Evolutionary conservation across 1,140 invertebrate species (phyloP).

Genomic region (Belonocnema kinseyi): DNA sequence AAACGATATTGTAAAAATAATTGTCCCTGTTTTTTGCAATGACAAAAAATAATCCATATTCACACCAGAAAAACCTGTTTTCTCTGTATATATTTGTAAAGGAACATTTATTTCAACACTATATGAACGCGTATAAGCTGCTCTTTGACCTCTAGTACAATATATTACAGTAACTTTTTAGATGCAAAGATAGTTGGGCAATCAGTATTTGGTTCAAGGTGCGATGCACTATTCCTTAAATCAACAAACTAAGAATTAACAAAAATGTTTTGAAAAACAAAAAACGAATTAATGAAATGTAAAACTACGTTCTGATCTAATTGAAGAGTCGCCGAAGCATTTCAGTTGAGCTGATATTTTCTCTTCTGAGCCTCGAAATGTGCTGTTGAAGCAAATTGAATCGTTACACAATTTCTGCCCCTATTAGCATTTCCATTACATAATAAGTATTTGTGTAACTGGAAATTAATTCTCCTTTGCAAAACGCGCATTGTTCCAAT

Average conservation of each 20-base stretch:
- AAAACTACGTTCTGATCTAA: too few species aligned
- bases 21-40: neutral
- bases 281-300: neutral
- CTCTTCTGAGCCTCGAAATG: neutral
- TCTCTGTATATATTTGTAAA: neutral
- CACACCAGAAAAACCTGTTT: neutral
- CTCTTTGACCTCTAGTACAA: slow-evolving; percentile 1
- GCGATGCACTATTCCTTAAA: neutral
- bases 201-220: slow-evolving; percentile 15
- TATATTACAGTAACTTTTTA: slow-evolving; percentile 6
- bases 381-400: slow-evolving; percentile 4
- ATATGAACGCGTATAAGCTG: neutral
- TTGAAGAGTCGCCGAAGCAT: neutral
- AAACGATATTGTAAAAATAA: too few species aligned
- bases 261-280: neutral
- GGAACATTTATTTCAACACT: slow-evolving; percentile 2
- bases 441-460: slow-evolving; percentile 9
- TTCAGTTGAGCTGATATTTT: neutral
- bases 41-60: neutral
- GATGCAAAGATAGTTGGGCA: slow-evolving; percentile 23
- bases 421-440: slow-evolving; percentile 12
- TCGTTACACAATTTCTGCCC: slow-evolving; percentile 14
- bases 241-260: neutral
- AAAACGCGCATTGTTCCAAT: neutral
- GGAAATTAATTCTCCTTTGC: slow-evolving; percentile 1